Percentiles rank a stretch among this genome's conserved stretches.
Conservation (phyloP, 2,113 vertebrate species). For the Cyanoliseus patagonus region DNA sequence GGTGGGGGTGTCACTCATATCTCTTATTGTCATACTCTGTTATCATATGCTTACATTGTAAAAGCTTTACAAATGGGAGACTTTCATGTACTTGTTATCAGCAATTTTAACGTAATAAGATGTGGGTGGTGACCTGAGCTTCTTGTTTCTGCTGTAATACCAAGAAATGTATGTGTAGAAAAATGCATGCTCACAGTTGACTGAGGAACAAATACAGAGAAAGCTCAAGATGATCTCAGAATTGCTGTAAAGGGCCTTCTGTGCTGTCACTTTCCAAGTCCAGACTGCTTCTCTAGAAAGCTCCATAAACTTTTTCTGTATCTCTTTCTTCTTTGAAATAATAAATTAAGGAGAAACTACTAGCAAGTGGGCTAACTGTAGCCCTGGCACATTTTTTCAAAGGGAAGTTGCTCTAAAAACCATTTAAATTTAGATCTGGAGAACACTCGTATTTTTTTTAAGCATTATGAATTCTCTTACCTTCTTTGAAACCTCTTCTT, state of each 20-base stretch:
- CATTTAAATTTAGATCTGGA: not conserved
- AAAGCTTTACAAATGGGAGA: not conserved
- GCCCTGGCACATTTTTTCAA: not conserved
- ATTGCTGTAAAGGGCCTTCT: not conserved
- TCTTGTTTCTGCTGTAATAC: not conserved
- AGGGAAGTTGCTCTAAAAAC: not conserved
- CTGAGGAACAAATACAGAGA: not conserved
- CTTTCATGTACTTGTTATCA: not conserved
- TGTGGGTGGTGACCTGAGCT: not conserved
- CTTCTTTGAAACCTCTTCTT: not conserved
- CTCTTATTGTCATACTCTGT: not conserved
- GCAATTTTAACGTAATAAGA: not conserved
- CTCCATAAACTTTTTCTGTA: not conserved
- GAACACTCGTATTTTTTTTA: fast-evolving
- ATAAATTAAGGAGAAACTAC: not conserved
- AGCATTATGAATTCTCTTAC: fast-evolving
- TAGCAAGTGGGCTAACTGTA: not conserved
- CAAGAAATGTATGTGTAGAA: not conserved
- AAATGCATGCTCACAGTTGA: not conserved
- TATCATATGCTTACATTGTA: not conserved
- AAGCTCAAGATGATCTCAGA: not conserved
- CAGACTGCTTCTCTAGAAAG: not conserved
- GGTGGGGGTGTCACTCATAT: not conserved
- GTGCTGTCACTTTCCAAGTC: not conserved
- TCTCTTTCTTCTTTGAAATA: not conserved